Conservation (phyloP, 2,113 vertebrate species). For the Platichthys flesus region DNA sequence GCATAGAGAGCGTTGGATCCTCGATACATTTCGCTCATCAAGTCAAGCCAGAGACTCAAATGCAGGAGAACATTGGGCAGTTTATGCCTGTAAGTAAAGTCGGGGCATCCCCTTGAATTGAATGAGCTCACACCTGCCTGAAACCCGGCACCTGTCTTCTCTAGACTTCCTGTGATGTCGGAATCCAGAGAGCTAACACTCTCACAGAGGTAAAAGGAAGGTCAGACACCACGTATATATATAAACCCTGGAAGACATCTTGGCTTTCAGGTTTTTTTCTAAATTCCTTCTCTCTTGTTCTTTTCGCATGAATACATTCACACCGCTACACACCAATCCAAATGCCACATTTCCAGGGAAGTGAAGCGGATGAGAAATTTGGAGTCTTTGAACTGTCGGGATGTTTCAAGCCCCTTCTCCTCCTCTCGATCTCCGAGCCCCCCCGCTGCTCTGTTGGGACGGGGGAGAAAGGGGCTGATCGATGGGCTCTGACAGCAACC, state of each 20-base stretch:
- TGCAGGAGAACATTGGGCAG: constrained; percentile 1
- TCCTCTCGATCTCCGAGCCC: constrained; percentile 38
- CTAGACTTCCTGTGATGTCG: constrained; percentile 18
- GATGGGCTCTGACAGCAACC: constrained; percentile 74
- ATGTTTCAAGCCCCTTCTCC: constrained; percentile 54
- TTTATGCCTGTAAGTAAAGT: constrained; percentile 40
- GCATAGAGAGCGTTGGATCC: constrained; percentile 55
- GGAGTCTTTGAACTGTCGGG: constrained; percentile 69
- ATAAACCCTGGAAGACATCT: constrained; percentile 35
- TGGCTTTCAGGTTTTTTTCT: constrained; percentile 49
- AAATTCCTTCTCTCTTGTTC: constrained; percentile 45
- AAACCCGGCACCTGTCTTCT: constrained; percentile 33
- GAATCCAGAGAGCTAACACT: constrained; percentile 25
- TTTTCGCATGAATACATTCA: constrained; percentile 43
- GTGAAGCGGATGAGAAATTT: constrained; percentile 53
- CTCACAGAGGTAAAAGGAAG: constrained; percentile 46
- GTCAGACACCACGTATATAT: constrained; percentile 29
- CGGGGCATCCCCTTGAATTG: constrained; percentile 21
- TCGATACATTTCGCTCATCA: constrained; percentile 37
- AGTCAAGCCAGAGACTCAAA: constrained; percentile 12
- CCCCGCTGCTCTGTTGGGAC: constrained; percentile 61
- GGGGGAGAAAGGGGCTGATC: constrained; percentile 66
- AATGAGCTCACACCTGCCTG: constrained; percentile 27
- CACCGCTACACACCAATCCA: constrained; percentile 43
- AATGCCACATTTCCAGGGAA: constrained; percentile 54